These are phyloP conservation scores for Camponotus floridanus DNA, from an alignment of 1,140 invertebrate species.

Conservation along the genomic window DNA sequence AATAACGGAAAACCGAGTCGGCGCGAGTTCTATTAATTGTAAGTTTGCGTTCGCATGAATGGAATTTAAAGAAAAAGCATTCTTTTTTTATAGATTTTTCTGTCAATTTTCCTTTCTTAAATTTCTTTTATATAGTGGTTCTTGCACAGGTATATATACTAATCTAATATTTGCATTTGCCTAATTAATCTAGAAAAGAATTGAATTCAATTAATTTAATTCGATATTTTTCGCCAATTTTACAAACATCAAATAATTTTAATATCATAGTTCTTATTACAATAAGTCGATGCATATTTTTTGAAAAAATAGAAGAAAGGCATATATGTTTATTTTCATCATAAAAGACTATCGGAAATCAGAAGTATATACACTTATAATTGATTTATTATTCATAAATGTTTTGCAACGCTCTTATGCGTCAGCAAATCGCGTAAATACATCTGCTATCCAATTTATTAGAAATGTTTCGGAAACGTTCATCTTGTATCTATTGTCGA, in stretches of 20 bases:
- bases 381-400: not conserved
- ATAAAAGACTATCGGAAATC: not conserved
- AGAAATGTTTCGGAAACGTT: constrained; percentile 33
- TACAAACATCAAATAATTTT: not conserved
- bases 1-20: constrained; percentile 44
- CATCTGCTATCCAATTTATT: constrained; percentile 11
- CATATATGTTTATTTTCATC: not conserved
- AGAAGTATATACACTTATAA: not conserved
- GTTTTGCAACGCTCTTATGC: not conserved
- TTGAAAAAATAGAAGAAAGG: not conserved
- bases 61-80: constrained; percentile 31
- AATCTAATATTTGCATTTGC: not conserved
- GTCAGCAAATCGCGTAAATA: not conserved
- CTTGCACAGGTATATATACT: not conserved
- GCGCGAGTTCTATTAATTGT: constrained; percentile 26
- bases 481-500: constrained; percentile 44
- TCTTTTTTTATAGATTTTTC: not conserved
- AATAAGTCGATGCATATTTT: not conserved
- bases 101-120: not conserved
- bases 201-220: not conserved
- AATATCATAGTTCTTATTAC: not conserved
- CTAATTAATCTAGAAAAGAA: not conserved
- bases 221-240: not conserved
- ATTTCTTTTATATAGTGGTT: not conserved
- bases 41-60: constrained; percentile 21